These are phyloP conservation scores for Hypothenemus hampei DNA, from an alignment of 1,140 invertebrate genomes.

Conservation along the genomic window DNA sequence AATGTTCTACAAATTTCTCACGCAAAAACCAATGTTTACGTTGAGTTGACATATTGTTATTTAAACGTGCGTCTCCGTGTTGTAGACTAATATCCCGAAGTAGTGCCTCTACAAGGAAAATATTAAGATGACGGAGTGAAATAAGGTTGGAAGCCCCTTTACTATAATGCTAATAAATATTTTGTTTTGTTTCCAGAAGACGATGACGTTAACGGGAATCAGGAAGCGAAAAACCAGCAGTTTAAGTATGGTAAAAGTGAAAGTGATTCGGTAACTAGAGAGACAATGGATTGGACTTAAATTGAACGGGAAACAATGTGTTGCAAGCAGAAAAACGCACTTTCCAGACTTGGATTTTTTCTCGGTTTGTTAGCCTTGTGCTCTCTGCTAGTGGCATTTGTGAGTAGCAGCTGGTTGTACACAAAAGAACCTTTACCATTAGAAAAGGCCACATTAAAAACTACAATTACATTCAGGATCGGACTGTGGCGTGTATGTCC, in stretches of 20 bases:
- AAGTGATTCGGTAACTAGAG: too few species aligned
- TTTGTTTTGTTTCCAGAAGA: too few species aligned
- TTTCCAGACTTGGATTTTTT: constrained; percentile 47
- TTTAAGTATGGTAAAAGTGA: too few species aligned
- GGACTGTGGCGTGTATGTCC: constrained; percentile 52
- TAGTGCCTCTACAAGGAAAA: too few species aligned
- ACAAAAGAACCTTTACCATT: constrained; percentile 48
- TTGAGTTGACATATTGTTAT: neutral
- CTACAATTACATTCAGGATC: constrained; percentile 47
- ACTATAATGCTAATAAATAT: too few species aligned
- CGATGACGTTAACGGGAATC: too few species aligned
- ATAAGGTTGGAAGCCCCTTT: too few species aligned
- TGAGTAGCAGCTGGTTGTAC: constrained; percentile 50
- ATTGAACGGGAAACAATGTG: constrained; percentile 36
- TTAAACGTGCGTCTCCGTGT: neutral
- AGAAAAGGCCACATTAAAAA: constrained; percentile 45
- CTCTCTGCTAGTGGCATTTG: constrained; percentile 48
- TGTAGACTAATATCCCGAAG: too few species aligned
- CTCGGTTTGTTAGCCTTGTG: constrained; percentile 46
- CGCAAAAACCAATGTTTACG: neutral
- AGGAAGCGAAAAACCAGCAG: too few species aligned
- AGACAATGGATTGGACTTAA: constrained; percentile 9
- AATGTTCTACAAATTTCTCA: too few species aligned
- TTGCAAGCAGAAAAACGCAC: constrained; percentile 39
- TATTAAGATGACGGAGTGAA: too few species aligned